phyloP scores from a whole-genome alignment of 2,888 invertebrate genomes.

The Apotomis turbidana region DNA sequence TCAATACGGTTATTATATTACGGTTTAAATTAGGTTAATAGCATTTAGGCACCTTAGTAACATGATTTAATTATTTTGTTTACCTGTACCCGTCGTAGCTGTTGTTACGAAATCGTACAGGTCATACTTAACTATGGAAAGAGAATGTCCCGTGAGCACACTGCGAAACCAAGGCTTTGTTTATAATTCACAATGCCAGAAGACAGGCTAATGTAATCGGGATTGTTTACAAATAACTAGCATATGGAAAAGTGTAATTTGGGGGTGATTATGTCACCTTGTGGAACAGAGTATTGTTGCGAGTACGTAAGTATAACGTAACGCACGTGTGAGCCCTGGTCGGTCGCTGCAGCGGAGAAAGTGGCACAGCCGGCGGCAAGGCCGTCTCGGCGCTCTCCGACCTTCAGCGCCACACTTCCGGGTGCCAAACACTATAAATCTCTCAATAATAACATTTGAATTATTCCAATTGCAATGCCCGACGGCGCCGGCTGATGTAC shows the following conservation, averaged over 20 bases:
- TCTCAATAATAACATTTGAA: constrained; percentile 45
- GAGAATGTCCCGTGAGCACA: constrained; percentile 69
- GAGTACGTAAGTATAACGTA: constrained; percentile 56
- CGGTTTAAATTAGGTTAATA: constrained; percentile 19
- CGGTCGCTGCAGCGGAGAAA: constrained; percentile 71
- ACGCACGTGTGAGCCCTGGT: constrained; percentile 61
- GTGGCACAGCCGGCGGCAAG: constrained; percentile 80
- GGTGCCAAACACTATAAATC: constrained; percentile 57
- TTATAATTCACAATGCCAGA: constrained; percentile 68
- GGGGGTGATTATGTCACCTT: constrained; percentile 73
- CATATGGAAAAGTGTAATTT: constrained; percentile 68
- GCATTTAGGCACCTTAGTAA: constrained; percentile 15
- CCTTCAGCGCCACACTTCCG: constrained; percentile 74
- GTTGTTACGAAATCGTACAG: constrained; percentile 59
- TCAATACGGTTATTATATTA: neutral
- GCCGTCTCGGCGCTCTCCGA: constrained; percentile 72
- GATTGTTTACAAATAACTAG: constrained; percentile 67
- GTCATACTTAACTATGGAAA: constrained; percentile 63
- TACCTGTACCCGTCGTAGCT: constrained; percentile 21
- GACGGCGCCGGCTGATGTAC: constrained; percentile 43
- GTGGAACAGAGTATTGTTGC: constrained; percentile 67
- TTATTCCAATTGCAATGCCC: constrained; percentile 45
- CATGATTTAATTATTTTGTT: constrained; percentile 19
- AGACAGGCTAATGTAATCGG: constrained; percentile 65
- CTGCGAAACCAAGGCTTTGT: constrained; percentile 71